A percentile compares a stretch with the other conserved stretches of the same genome.
Evolutionary conservation across 2,888 invertebrate genomes (phyloP).

Genomic region (Galerucella nymphaeae): DNA sequence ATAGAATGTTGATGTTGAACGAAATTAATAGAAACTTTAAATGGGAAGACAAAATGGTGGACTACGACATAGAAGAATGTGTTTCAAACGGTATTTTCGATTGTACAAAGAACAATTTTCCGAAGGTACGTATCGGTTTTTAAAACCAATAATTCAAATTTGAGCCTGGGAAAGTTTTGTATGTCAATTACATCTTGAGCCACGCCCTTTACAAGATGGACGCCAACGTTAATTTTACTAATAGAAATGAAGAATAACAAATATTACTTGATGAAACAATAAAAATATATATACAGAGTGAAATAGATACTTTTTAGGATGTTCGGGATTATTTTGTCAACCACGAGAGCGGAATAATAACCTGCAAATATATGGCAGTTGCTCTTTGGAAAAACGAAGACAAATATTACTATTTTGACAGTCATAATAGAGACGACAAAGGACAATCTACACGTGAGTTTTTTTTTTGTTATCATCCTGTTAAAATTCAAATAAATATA

Average conservation of each 20-base stretch:
- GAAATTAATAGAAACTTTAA: slow-evolving; percentile 61
- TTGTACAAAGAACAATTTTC: slow-evolving; percentile 3
- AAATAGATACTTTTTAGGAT: slow-evolving; percentile 34
- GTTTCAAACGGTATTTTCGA: slow-evolving; percentile 55
- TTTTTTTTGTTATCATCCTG: background rate
- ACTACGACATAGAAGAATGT: slow-evolving; percentile 59
- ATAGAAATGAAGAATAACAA: no score
- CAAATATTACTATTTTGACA: slow-evolving; percentile 70
- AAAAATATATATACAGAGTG: no score
- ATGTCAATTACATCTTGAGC: no score
- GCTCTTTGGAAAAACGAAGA: slow-evolving; percentile 69
- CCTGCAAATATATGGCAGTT: slow-evolving; percentile 68
- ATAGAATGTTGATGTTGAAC: slow-evolving; percentile 56
- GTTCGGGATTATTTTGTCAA: slow-evolving; percentile 57
- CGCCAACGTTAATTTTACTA: no score
- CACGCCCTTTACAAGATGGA: no score
- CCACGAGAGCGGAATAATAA: slow-evolving; percentile 67
- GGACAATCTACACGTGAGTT: slow-evolving; percentile 63
- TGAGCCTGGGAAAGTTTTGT: no score
- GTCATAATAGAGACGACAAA: slow-evolving; percentile 70
- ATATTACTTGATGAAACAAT: no score
- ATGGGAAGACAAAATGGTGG: slow-evolving; percentile 56
- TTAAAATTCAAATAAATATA: background rate
- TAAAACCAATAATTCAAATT: no score
- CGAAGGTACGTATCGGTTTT: slow-evolving; percentile 7